Conservation (phyloP, 2,113 vertebrate genomes). For the Misgurnus mizolepis region DNA sequence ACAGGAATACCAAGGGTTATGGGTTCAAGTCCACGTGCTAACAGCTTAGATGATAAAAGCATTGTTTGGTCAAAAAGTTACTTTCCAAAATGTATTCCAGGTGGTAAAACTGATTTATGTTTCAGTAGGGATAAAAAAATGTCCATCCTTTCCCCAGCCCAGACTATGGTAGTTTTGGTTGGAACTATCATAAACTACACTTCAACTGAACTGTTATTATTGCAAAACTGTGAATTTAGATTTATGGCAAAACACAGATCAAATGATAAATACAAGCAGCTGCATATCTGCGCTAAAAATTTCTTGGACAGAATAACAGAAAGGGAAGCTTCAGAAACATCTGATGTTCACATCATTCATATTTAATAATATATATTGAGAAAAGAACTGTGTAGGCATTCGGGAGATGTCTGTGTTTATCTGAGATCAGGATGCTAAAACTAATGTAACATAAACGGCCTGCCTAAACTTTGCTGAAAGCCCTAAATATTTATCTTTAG, state of each 20-base stretch:
- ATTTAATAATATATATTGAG: too few species aligned
- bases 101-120: background rate
- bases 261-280: background rate
- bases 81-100: background rate
- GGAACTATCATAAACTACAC: slow-evolving; percentile 2
- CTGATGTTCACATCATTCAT: background rate
- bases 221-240: slow-evolving; percentile 30
- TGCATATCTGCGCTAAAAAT: background rate
- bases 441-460: background rate
- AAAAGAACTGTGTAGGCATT: background rate
- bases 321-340: background rate
- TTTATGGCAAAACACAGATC: slow-evolving; percentile 26
- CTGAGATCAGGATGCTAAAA: background rate
- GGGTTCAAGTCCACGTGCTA: too few species aligned
- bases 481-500: background rate
- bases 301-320: background rate
- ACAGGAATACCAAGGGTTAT: too few species aligned
- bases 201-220: slow-evolving; percentile 36
- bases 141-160: slow-evolving; percentile 1
- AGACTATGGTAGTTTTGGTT: slow-evolving; percentile 1
- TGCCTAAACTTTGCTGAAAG: background rate
- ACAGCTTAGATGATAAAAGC: too few species aligned
- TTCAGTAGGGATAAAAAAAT: background rate
- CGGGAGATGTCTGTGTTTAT: background rate
- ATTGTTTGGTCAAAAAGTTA: too few species aligned